These are phyloP conservation scores for Xylophagus ater DNA, from an alignment of 2,888 invertebrate genomes.

Conservation along the genomic window DNA sequence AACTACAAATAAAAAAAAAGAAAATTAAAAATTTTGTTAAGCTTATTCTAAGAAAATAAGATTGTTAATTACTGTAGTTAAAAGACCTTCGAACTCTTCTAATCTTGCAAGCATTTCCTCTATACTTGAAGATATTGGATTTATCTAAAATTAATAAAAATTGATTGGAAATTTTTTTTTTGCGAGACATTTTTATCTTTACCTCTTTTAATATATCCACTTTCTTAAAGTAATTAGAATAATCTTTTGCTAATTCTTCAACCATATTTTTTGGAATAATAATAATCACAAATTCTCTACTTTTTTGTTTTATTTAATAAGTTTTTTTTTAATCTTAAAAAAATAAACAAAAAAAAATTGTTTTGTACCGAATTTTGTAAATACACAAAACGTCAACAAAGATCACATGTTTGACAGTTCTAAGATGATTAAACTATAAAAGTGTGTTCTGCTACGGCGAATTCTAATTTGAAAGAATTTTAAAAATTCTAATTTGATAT, in stretches of 20 bases:
- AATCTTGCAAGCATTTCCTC: slow-evolving; percentile 56
- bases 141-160: slow-evolving; percentile 24
- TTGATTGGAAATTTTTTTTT: not conserved
- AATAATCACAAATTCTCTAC: not conserved
- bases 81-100: slow-evolving; percentile 52
- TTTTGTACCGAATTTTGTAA: not conserved
- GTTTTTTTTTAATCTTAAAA: no score
- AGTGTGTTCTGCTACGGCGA: no score
- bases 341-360: not conserved
- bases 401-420: no score
- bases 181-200: no score
- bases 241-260: slow-evolving; percentile 44
- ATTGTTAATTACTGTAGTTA: slow-evolving; percentile 43
- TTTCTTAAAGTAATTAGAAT: slow-evolving; percentile 44
- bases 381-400: no score
- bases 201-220: slow-evolving; percentile 45
- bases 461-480: no score
- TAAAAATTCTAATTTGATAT: no score
- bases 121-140: slow-evolving; percentile 49
- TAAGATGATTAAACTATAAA: no score
- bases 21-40: slow-evolving; percentile 18
- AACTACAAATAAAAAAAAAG: slow-evolving; percentile 23
- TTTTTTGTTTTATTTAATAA: no score
- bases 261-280: slow-evolving; percentile 40
- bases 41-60: slow-evolving; percentile 2